These are phyloP conservation scores for Notolabrus celidotus DNA, from an alignment of 2,797 vertebrate species.

Conservation along the genomic window DNA sequence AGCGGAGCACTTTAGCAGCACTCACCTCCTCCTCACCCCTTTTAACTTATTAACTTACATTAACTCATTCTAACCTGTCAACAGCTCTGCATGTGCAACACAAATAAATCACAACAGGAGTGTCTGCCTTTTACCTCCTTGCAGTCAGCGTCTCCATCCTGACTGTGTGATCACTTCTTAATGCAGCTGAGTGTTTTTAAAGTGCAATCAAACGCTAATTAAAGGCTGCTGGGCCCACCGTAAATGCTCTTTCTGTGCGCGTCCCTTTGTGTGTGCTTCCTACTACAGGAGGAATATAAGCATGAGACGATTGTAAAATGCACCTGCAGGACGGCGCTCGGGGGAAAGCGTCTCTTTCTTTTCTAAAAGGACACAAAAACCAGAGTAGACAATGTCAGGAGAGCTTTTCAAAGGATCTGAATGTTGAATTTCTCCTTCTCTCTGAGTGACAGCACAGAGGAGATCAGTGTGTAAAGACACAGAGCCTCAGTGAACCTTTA, in stretches of 20 bases:
- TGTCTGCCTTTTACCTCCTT: conserved; percentile 60
- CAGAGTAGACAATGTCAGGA: conserved; percentile 43
- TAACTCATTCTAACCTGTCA: conserved; percentile 81
- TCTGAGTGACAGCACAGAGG: conserved; percentile 10
- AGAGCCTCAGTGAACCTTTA: neutral
- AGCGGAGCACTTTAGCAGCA: conserved; percentile 87
- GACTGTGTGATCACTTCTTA: conserved; percentile 80
- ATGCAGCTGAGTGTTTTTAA: conserved; percentile 80
- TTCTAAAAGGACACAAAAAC: conserved; percentile 23
- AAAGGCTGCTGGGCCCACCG: conserved; percentile 57
- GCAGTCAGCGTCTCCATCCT: conserved; percentile 63
- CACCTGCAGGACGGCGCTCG: conserved; percentile 65
- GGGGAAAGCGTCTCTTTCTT: neutral
- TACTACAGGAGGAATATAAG: conserved; percentile 33
- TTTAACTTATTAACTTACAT: conserved; percentile 86
- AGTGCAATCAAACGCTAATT: conserved; percentile 81
- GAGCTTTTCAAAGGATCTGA: conserved; percentile 56
- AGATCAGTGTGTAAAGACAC: neutral
- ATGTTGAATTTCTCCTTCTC: conserved; percentile 19
- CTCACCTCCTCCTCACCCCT: conserved; percentile 86
- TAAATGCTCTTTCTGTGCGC: conserved; percentile 58
- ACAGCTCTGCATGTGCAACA: conserved; percentile 64
- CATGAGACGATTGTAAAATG: conserved; percentile 64
- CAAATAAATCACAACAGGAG: conserved; percentile 66
- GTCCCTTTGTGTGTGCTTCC: conserved; percentile 58